Percentiles rank a stretch among this genome's conserved stretches.
Conservation (phyloP, 2,888 invertebrate genomes). For the Agrochola lota region DNA sequence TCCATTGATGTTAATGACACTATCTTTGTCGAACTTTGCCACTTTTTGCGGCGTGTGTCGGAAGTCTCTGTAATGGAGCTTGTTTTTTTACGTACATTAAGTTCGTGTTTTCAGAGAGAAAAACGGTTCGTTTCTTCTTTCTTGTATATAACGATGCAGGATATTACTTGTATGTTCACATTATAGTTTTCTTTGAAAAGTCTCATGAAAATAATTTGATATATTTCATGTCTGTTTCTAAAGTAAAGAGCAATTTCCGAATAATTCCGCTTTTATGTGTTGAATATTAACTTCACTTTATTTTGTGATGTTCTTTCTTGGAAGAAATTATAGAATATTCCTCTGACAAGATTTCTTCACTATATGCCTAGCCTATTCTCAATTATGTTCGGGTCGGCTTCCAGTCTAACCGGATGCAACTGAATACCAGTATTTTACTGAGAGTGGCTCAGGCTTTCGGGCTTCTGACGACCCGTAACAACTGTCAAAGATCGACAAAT, state of each 20-base stretch:
- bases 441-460: too few species aligned
- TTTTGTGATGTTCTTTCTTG: neutral
- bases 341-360: neutral
- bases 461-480: too few species aligned
- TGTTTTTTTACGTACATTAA: conserved; percentile 34
- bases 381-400: too few species aligned
- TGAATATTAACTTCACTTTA: conserved; percentile 14
- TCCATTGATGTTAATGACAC: conserved; percentile 77
- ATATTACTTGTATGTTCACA: conserved; percentile 30
- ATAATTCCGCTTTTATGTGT: neutral
- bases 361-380: too few species aligned
- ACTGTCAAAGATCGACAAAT: too few species aligned
- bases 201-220: conserved; percentile 6
- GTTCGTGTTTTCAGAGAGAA: conserved; percentile 41
- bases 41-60: conserved; percentile 68
- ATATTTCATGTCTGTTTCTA: neutral
- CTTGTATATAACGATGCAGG: conserved; percentile 27
- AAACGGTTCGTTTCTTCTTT: conserved; percentile 33
- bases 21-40: conserved; percentile 69
- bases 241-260: conserved; percentile 7
- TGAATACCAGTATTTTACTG: too few species aligned
- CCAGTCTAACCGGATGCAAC: too few species aligned
- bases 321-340: neutral
- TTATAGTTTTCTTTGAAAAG: conserved; percentile 16
- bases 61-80: conserved; percentile 53